Evolutionary conservation across 1,140 invertebrate species (phyloP), one percentile per base, ranked within the genome.

Genomic region (Aphelinus certus): DNA sequence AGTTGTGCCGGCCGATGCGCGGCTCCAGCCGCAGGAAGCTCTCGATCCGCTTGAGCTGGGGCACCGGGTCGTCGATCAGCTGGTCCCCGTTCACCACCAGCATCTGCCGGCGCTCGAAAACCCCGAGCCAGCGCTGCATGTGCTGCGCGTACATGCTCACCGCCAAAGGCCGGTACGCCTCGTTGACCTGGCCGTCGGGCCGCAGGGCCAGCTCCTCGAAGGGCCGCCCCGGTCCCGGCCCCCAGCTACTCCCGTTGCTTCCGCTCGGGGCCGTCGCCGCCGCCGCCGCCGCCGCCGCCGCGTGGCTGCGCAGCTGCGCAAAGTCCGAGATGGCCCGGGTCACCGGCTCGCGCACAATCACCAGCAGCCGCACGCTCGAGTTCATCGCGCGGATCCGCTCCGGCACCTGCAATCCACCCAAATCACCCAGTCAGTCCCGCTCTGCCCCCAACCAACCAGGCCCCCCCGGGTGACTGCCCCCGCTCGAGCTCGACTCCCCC

Each of bases 261-360:
- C 76, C 42, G 26, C 3, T 9, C 53, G 26, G 42, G 26, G 58
- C 9, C 58, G 58, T n/a, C 5, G 58, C 4, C 26, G 51, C 10
- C n/a, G 53, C 9, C 7, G 47, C 47, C 0, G 90, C 86, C 45
- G 91, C 90, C 3, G 92, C 92, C 7, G 94, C 92, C 3, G 93
- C 92, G 81, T 94, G 92, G 74, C 92, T 94, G 57, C 93, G 89
- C 73, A 95, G 84, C 82, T 99, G 97, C 0, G 96, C 95, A 86
- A 98, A 98, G 88, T 99, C 97, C 2, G 97, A 99, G 81, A 99
- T 97, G 64, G 97, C 96, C 72, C 98, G 88, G 45, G 94, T 95
- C 61, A 99, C 97, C 0, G 98, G 98, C 85, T 99, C 97, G 0
- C 97, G 90, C 0, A 99, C 96, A 77, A 99, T 98, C 69, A 99